Base-by-base conservation (phyloP, 2,888 invertebrate genomes). In the Gerosis bhagava region DNA sequence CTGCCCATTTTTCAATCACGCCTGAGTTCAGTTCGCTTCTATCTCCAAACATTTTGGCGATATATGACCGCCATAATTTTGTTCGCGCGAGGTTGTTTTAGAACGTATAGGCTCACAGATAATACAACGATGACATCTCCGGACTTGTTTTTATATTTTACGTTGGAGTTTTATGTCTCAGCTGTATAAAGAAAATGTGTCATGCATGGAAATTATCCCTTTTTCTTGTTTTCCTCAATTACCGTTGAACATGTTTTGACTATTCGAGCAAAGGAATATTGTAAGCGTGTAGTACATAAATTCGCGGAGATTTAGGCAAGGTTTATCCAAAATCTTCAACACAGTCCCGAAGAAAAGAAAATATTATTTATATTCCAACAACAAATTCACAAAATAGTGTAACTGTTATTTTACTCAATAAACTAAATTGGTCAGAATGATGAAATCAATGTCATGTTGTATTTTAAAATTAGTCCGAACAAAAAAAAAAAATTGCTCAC, bases 1-100 rank as follows among this genome's bases (percentile, higher is more conserved):
- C 68, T 70, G 62, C 69, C 69, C 74, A 82, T 83, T 81, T 78
- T 72, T 80, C 80, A 75, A 74, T 70, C 62, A 72, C 70, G 73
- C 68, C 57, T 69, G 67, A 73, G 68, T 69, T 71, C 68, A 67
- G 66, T 55, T 59, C 65, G 65, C 67, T 73, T 67, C 54, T 66
- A 63, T 67, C 64, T 45, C 55, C 62, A 62, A 58, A 62, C 62
- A 63, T 70, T 72, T 72, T 62, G 59, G 61, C 63, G 57, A 74
- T 68, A 71, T 75, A 79, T 70, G 65, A 62, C 53, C 50, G 65
- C 62, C 62, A 74, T 73, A 70, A 75, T 71, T 77, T 67, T 64
- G 54, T 51, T 49, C 59, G 29, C 32, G 21, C n/a, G 15, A 13
- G 28, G 5, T 40, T 41, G 47, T 47, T 47, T 47, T 28, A 47